A percentile compares a stretch with the other conserved stretches of the same genome.
phyloP scores from a whole-genome alignment of 1,140 invertebrate genomes.

The Drosophila punjabiensis region DNA sequence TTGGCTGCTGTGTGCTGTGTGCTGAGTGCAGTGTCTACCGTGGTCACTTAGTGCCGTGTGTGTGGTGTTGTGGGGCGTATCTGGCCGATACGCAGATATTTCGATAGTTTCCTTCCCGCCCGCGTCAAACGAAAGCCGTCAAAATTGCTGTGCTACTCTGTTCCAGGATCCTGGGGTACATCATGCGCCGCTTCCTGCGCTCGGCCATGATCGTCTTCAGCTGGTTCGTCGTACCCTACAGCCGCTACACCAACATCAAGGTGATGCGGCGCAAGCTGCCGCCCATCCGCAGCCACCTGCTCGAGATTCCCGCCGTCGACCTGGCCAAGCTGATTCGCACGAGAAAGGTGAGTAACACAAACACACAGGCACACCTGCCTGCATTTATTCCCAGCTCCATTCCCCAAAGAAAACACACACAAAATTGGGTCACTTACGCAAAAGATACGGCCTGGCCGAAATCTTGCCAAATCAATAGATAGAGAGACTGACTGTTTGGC shows the following conservation, averaged over 20 bases:
- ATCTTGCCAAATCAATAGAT: conserved; percentile 69
- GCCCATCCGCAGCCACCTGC: conserved; percentile 87
- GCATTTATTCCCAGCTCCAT: conserved; percentile 2
- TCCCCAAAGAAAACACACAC: not conserved
- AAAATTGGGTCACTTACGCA: conserved; percentile 62
- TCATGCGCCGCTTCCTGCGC: conserved; percentile 85
- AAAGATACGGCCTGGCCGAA: conserved; percentile 47
- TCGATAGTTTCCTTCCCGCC: conserved; percentile 27
- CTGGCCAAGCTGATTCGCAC: conserved; percentile 88
- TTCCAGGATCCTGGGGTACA: conserved; percentile 85
- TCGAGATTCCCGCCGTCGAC: conserved; percentile 88
- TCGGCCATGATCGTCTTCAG: conserved; percentile 85
- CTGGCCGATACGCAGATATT: conserved; percentile 24
- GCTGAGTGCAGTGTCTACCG: conserved; percentile 11
- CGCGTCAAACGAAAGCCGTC: conserved; percentile 62
- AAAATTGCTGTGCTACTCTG: conserved; percentile 85
- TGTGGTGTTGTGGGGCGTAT: conserved; percentile 25
- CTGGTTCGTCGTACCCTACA: conserved; percentile 85
- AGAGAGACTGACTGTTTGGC: conserved; percentile 21
- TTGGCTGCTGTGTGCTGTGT: conserved; percentile 36
- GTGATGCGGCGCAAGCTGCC: conserved; percentile 87
- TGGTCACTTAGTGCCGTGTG: conserved; percentile 17
- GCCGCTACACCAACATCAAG: conserved; percentile 88
- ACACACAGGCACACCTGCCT: not conserved
- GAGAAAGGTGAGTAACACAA: conserved; percentile 86